These are phyloP conservation scores for Druon quercuslanigerum DNA, from an alignment of 1,140 invertebrate species.

Conservation along the genomic window DNA sequence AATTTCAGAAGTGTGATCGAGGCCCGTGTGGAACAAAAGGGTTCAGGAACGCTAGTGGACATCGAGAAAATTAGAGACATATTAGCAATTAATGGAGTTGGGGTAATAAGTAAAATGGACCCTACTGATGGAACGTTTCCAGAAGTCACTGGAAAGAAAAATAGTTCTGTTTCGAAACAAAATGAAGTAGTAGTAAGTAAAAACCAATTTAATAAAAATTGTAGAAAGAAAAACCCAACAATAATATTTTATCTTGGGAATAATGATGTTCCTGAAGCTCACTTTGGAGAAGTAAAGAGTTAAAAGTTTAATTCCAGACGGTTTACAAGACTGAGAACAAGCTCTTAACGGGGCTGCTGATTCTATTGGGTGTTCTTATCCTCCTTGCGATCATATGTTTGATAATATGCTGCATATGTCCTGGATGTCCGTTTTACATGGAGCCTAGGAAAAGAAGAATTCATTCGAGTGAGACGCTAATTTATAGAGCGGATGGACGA, in stretches of 20 bases:
- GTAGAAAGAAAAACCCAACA: not conserved
- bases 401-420: conserved; percentile 87
- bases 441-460: conserved; percentile 84
- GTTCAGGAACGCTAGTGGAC: conserved; percentile 67
- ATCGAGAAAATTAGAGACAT: conserved; percentile 75
- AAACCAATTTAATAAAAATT: not conserved
- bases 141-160: conserved; percentile 27
- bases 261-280: conserved; percentile 8
- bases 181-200: conserved; percentile 68
- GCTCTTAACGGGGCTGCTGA: conserved; percentile 84
- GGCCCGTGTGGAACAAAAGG: conserved; percentile 75
- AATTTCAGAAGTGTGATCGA: conserved; percentile 84
- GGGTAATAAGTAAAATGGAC: conserved; percentile 65
- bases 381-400: conserved; percentile 83
- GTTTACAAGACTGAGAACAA: conserved; percentile 84
- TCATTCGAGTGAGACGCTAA: conserved; percentile 84
- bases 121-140: conserved; percentile 1
- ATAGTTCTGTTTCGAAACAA: conserved; percentile 56
- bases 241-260: not conserved
- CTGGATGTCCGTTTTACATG: conserved; percentile 87
- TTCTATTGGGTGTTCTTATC: conserved; percentile 83
- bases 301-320: conserved; percentile 74
- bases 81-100: conserved; percentile 80
- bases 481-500: conserved; percentile 74
- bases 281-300: conserved; percentile 23